Conservation (phyloP, 2,113 vertebrate genomes). For the Erythrocercus mccallii region DNA sequence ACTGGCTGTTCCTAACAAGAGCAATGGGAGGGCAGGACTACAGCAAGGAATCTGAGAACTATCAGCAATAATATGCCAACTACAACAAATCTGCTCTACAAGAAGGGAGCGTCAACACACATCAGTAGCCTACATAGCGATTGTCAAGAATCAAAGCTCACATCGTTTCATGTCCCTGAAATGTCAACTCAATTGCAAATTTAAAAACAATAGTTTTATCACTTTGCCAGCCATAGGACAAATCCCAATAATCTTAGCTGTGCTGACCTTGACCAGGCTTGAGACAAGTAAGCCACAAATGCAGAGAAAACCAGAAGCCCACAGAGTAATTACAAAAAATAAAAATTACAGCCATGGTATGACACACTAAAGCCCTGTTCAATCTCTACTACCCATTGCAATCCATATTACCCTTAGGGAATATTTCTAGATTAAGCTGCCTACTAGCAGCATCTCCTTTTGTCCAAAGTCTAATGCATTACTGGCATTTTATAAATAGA, state of each 20-base stretch:
- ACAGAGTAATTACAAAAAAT: neutral
- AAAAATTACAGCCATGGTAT: neutral
- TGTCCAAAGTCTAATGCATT: neutral
- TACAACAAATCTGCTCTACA: neutral
- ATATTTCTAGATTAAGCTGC: neutral
- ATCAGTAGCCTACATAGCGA: neutral
- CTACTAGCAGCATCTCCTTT: neutral
- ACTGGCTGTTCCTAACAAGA: neutral
- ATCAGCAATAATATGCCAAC: neutral
- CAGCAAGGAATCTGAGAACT: neutral
- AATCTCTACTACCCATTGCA: neutral
- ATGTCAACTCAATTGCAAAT: conserved; percentile 25
- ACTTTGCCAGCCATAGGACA: conserved; percentile 5
- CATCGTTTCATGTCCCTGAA: conserved; percentile 6
- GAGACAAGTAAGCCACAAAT: neutral
- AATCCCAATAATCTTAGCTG: neutral
- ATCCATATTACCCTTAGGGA: neutral
- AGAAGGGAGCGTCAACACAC: neutral
- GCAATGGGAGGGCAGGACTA: neutral
- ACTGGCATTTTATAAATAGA: neutral
- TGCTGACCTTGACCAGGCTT: neutral
- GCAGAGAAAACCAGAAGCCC: neutral
- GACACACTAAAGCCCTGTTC: neutral
- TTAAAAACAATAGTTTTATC: neutral
- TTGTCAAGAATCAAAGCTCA: neutral